Conservation (phyloP, 2,888 invertebrate species). For the Unio pictorum region DNA sequence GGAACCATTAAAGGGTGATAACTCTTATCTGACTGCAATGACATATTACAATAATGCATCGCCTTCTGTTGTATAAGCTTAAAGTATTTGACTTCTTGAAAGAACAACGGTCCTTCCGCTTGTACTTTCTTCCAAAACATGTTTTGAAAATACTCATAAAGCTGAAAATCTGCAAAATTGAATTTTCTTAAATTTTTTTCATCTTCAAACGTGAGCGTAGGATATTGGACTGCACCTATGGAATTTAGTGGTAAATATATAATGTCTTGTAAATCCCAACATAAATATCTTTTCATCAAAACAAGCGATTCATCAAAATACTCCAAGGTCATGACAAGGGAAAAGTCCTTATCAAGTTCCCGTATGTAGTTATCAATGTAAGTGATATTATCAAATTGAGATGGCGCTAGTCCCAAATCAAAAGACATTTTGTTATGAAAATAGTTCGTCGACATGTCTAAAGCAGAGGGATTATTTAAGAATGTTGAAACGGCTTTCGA, state of each 20-base stretch:
- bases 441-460: conserved; percentile 12
- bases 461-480: conserved; percentile 11
- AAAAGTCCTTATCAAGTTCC: conserved; percentile 49
- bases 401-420: conserved; percentile 37
- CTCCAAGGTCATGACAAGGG: conserved; percentile 62
- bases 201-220: conserved; percentile 31
- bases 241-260: conserved; percentile 53
- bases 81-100: conserved; percentile 41
- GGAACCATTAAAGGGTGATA: conserved; percentile 7
- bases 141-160: conserved; percentile 54
- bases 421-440: conserved; percentile 37
- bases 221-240: conserved; percentile 15
- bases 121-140: conserved; percentile 44
- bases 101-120: conserved; percentile 30
- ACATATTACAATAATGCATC: conserved; percentile 18
- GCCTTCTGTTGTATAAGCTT: conserved; percentile 25
- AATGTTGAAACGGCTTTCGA: conserved; percentile 11
- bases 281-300: conserved; percentile 55
- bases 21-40: neutral
- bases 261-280: conserved; percentile 64
- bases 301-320: conserved; percentile 66
- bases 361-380: conserved; percentile 36
- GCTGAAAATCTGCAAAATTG: conserved; percentile 54
- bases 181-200: conserved; percentile 36
- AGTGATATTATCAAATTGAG: conserved; percentile 16